A percentile compares a stretch with the other conserved stretches of the same genome.
These are phyloP conservation scores for Mesitornis unicolor DNA, from an alignment of 2,113 vertebrate genomes.

Conservation along the genomic window DNA sequence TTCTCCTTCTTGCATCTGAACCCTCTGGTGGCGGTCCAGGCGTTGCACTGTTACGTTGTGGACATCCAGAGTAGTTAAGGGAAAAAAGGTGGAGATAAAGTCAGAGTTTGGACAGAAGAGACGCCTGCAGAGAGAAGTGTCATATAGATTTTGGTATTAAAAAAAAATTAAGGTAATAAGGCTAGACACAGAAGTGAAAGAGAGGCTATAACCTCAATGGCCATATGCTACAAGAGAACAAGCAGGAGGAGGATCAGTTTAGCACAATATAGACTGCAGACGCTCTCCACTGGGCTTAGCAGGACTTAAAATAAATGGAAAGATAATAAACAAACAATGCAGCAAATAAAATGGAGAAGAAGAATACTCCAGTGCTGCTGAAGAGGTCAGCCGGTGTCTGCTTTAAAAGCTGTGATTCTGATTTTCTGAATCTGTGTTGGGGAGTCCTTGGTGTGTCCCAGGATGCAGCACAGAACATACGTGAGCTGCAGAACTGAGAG, in stretches of 20 bases:
- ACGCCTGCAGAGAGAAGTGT: conserved; percentile 11
- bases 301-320: background rate
- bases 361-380: background rate
- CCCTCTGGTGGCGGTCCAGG: background rate
- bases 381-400: background rate
- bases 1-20: background rate
- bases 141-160: conserved; percentile 8
- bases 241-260: background rate
- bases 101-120: background rate
- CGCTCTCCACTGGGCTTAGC: background rate
- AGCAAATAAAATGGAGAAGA: background rate
- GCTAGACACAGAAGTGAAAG: conserved; percentile 8
- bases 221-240: background rate
- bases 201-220: background rate
- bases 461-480: background rate
- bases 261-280: background rate
- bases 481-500: background rate
- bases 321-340: background rate
- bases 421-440: conserved; percentile 31
- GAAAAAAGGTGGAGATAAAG: background rate
- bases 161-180: conserved; percentile 30
- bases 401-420: conserved; percentile 11
- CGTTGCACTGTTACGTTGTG: background rate
- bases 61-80: background rate
- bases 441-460: conserved; percentile 51